These are phyloP conservation scores for Drosophila carrolli DNA, from an alignment of 1,140 invertebrate species.

Conservation along the genomic window DNA sequence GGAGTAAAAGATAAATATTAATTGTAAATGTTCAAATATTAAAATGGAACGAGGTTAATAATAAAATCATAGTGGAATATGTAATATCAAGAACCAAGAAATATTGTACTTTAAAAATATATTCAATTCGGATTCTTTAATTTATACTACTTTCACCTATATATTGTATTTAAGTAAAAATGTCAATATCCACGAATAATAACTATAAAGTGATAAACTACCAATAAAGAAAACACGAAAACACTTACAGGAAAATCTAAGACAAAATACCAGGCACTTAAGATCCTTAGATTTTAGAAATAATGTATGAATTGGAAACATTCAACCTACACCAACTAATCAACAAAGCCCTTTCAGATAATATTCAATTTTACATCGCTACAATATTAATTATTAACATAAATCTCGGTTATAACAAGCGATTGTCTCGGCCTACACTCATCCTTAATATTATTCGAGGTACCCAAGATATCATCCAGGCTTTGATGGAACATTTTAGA, in stretches of 20 bases:
- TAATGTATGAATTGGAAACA: neutral
- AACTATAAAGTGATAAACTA: too few relatives aligned
- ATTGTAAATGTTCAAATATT: neutral
- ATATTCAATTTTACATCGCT: neutral
- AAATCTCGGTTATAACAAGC: slow-evolving; percentile 1
- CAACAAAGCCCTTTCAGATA: slow-evolving; percentile 1
- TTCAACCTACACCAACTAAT: neutral
- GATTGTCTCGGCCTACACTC: neutral
- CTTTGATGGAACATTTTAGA: slow-evolving; percentile 12
- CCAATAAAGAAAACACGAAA: neutral
- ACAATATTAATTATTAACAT: slow-evolving; percentile 8
- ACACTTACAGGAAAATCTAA: too few relatives aligned
- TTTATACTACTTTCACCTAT: too few relatives aligned
- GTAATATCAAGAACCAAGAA: too few relatives aligned
- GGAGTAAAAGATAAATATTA: neutral
- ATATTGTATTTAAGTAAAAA: too few relatives aligned
- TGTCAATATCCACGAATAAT: too few relatives aligned
- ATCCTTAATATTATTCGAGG: neutral
- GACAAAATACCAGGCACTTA: too few relatives aligned
- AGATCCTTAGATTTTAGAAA: too few relatives aligned
- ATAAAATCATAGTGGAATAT: neutral
- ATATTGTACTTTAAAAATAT: too few relatives aligned
- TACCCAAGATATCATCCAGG: neutral
- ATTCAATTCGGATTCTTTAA: too few relatives aligned
- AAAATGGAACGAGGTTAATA: neutral